Evolutionary conservation across 1,140 invertebrate genomes (phyloP), one percentile per base, ranked within the genome.

Genomic region (Trachelipus rathkii): DNA sequence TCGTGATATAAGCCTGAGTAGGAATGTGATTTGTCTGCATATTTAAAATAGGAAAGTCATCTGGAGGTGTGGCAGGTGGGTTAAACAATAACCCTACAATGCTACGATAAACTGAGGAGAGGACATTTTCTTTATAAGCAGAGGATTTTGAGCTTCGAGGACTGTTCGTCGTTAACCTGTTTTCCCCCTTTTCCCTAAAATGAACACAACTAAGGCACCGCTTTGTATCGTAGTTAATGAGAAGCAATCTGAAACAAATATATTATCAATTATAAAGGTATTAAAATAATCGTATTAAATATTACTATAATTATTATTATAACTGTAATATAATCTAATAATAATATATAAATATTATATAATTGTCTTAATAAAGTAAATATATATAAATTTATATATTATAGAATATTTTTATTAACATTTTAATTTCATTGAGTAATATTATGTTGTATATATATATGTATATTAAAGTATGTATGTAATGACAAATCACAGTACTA

Each of bases 1-100:
- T n/a, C n/a, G 50, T 60, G 50, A 60, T 13, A 60, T 60, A 60
- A 8, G 50, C 50, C 50, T 60, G 50, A 60, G 19, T 60, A 60
- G 50, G 50, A 19, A 19, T 19, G 8, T 60, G 50, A 8, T 60
- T 60, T 60, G 8, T 60, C 50, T 60, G 50, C 11, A 60, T 2
- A 19, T 19, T 60, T 13, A 60, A 19, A 60, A 19, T 15, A 60
- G 50, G 50, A 19, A 60, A 19, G 8, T 60, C 50, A 2, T 60
- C 50, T 3, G 50, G 50, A 60, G 50, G 50, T 2, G 50, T 60
- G 50, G 50, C 50, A 13, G 50, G 50, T 13, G 50, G 50, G 11
- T 60, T 13, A 19, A 60, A 60, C 50, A 60, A 60, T 15, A 8
- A 60, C 19, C 50, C 50, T 13, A 19, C 50, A 2, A 60, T 13